Conservation (phyloP, 2,797 vertebrate genomes). For the Cynodonichthys magdalenae region DNA sequence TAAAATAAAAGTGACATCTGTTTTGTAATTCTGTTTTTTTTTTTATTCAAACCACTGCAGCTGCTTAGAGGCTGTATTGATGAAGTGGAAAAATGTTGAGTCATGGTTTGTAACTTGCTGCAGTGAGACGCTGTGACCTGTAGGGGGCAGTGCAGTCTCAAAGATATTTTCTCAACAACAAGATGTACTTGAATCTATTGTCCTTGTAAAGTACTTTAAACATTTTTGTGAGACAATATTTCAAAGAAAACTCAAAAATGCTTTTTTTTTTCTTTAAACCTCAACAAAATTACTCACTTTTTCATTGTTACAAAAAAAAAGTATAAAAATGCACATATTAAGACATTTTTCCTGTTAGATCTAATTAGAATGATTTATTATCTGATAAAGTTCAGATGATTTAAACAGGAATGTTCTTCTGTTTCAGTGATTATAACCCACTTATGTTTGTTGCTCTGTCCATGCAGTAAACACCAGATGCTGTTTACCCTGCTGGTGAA, state of each 20-base stretch:
- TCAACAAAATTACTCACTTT: neutral
- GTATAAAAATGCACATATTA: neutral
- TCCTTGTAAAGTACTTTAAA: slow-evolving; percentile 5
- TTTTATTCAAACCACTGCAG: slow-evolving; percentile 14
- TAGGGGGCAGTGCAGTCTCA: slow-evolving; percentile 38
- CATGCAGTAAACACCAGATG: slow-evolving; percentile 43
- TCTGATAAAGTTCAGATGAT: neutral
- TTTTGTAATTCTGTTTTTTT: slow-evolving; percentile 16
- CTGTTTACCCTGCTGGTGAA: slow-evolving; percentile 32
- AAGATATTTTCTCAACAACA: neutral
- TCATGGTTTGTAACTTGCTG: slow-evolving; percentile 65
- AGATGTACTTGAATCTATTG: neutral
- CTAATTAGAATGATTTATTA: neutral
- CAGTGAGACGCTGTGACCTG: neutral
- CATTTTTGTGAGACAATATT: neutral
- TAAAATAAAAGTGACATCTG: slow-evolving; percentile 51
- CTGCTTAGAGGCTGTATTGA: neutral
- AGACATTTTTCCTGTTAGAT: neutral
- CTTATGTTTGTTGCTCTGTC: slow-evolving; percentile 1
- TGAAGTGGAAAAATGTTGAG: slow-evolving; percentile 63
- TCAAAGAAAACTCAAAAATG: neutral
- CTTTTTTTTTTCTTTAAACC: neutral
- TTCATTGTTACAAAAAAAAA: neutral
- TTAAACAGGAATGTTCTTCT: neutral
- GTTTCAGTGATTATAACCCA: neutral